phyloP scores from a whole-genome alignment of 2,113 vertebrate species.

The Apus apus region DNA sequence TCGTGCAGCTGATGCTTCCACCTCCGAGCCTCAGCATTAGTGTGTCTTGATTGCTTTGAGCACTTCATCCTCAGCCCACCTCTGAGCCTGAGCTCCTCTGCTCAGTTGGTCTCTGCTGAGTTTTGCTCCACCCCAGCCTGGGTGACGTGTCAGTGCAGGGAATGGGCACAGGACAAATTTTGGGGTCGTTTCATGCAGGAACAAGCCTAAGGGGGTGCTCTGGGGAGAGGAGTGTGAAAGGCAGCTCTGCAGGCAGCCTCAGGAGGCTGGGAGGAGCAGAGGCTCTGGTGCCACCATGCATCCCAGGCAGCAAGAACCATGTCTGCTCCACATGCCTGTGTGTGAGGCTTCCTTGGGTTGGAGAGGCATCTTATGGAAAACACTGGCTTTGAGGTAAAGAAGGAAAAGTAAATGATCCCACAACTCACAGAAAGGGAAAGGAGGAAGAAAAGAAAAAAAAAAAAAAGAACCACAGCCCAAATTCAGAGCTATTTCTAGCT shows the following conservation, averaged over 20 bases:
- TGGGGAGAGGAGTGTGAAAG: background rate
- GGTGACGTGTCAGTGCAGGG: background rate
- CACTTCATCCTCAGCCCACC: background rate
- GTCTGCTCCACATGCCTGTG: background rate
- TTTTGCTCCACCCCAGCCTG: background rate
- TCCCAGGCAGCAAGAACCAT: background rate
- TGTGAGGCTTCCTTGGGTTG: background rate
- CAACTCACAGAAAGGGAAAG: background rate
- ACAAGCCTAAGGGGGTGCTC: background rate
- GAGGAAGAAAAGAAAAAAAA: background rate
- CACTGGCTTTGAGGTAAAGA: background rate
- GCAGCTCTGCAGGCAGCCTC: background rate
- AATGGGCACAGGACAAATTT: background rate
- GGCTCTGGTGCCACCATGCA: background rate
- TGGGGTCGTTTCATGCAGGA: background rate
- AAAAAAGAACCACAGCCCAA: background rate
- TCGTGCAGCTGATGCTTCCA: background rate
- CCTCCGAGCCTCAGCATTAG: background rate
- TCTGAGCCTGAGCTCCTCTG: background rate
- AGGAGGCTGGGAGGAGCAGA: background rate
- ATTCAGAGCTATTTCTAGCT: slow-evolving; percentile 66
- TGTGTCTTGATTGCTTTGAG: background rate
- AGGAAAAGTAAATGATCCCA: background rate
- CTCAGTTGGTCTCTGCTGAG: background rate
- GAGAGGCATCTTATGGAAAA: background rate